phyloP scores from a whole-genome alignment of 1,140 invertebrate genomes.

The Acromyrmex heyeri region DNA sequence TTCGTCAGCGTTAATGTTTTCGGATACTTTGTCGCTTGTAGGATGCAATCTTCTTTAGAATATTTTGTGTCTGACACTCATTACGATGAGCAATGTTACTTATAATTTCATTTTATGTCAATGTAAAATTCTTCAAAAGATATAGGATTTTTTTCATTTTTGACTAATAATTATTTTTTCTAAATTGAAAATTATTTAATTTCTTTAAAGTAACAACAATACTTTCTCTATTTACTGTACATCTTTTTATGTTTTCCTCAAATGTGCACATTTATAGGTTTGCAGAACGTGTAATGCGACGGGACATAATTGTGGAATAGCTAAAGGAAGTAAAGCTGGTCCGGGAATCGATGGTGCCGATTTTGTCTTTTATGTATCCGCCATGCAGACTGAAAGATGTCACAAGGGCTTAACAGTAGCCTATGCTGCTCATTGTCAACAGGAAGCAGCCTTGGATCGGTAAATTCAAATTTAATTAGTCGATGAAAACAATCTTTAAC shows the following conservation, averaged over 20 bases:
- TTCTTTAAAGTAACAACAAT: not conserved
- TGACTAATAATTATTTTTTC: not conserved
- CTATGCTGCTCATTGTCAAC: conserved; percentile 99
- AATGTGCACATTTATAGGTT: conserved; percentile 86
- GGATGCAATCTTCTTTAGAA: conserved; percentile 37
- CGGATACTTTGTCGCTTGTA: conserved; percentile 19
- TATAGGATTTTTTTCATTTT: not conserved
- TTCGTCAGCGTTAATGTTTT: conserved; percentile 44
- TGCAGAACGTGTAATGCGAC: conserved; percentile 95
- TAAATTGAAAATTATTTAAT: not conserved
- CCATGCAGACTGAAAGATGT: conserved; percentile 96
- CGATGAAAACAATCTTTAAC: not conserved
- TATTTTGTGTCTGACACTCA: conserved; percentile 21
- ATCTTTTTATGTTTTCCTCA: not conserved
- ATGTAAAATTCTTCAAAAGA: conserved; percentile 16
- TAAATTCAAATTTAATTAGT: conserved; percentile 80
- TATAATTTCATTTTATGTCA: not conserved
- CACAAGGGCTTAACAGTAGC: conserved; percentile 96
- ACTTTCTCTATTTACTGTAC: not conserved
- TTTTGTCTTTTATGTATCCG: conserved; percentile 99
- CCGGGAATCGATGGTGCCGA: conserved; percentile 95
- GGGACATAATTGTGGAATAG: conserved; percentile 92
- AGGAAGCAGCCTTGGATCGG: conserved; percentile 96
- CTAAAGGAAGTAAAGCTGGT: conserved; percentile 86
- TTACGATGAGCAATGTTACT: conserved; percentile 9